Evolutionary conservation across 2,113 vertebrate species (phyloP), one percentile per base, ranked within the genome.

Genomic region (Aphelocoma coerulescens): DNA sequence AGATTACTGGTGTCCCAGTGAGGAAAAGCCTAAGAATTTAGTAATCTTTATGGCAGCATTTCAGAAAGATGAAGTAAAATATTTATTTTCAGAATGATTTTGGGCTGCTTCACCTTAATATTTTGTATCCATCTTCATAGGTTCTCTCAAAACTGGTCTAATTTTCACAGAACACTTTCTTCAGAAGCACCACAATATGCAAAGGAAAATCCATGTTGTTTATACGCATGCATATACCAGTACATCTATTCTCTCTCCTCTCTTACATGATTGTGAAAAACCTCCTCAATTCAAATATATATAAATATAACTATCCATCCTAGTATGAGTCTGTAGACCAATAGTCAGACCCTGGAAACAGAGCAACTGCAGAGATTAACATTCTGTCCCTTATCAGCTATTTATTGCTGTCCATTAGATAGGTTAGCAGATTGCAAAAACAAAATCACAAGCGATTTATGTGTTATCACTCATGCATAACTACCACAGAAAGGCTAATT

Each of bases 1-100:
- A 93, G 93, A 96, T 94, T 92, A 92, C 16, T 90, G 51, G 55
- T 95, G 52, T 92, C 79, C 76, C 83, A 75, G 82, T 71, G 88
- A 94, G 82, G 39, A 83, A 94, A 95, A 96, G 39, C 48, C 68
- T 83, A 90, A 88, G 32, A 88, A 91, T 92, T 88, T 41, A 93
- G 83, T 92, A 90, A 86, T 89, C 39, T 84, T 94, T 92, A 57
- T 88, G 65, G 81, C 81, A 94, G 61, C n/a, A 67, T 35, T 94
- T 96, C 82, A 92, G 73, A 94, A 91, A 90, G 35, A 84, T 57
- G 48, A 92, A 92, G 22, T 4, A 94, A 90, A 86, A 67, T 74
- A 73, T 72, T 76, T 90, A 39, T 63, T 80, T 97, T 65, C 52
- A 71, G 48, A 67, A 88, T 19, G 5, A 63, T 86, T 77, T 18